These are phyloP conservation scores for Trypoxylon attenuatum DNA, from an alignment of 2,888 invertebrate species.

Conservation along the genomic window DNA sequence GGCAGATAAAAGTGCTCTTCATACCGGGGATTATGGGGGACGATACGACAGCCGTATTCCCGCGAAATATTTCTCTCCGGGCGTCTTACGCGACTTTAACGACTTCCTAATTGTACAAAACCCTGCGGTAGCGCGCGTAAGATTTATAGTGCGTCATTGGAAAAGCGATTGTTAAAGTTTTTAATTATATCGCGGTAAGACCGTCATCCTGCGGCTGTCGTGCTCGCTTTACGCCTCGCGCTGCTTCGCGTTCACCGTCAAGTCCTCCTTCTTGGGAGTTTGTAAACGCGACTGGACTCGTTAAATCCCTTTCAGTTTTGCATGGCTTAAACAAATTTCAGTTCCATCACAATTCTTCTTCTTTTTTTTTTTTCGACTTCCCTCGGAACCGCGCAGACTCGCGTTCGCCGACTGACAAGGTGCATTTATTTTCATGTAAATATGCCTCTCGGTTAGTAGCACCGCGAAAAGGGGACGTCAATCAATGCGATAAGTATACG, in stretches of 20 bases:
- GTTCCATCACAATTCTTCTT: not conserved
- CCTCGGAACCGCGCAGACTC: not conserved
- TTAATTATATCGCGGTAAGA: not conserved
- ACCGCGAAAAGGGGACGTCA: constrained; percentile 47
- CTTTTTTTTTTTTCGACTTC: not conserved
- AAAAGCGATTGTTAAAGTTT: not conserved
- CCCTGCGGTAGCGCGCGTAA: not conserved
- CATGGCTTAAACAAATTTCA: not conserved
- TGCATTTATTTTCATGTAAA: constrained; percentile 55
- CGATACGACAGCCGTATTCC: constrained; percentile 5
- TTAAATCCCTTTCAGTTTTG: not conserved
- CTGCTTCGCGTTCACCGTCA: not conserved
- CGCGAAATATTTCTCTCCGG: not conserved
- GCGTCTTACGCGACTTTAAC: not conserved
- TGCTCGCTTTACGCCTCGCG: not conserved
- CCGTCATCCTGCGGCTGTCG: no score
- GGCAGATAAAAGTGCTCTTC: constrained; percentile 28
- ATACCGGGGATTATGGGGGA: constrained; percentile 14
- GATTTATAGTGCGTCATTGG: not conserved
- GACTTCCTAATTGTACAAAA: not conserved
- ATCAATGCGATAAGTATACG: constrained; percentile 55
- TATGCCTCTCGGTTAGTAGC: constrained; percentile 43
- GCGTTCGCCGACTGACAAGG: constrained; percentile 31
- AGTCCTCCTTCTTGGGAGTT: not conserved
- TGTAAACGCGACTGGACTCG: not conserved